phyloP scores from a whole-genome alignment of 2,797 vertebrate species.

The Protosalanx chinensis region DNA sequence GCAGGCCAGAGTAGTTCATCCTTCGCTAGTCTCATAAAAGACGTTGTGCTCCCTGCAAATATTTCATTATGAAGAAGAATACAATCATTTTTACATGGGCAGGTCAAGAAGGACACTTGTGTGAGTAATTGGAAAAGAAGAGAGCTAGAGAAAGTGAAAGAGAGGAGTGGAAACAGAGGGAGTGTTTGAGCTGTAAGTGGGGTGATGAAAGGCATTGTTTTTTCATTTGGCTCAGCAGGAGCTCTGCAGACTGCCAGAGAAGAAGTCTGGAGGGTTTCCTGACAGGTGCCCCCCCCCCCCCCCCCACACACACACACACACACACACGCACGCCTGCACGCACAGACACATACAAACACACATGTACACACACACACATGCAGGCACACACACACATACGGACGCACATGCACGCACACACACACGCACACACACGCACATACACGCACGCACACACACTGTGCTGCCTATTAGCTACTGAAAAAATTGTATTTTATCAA shows the following conservation, averaged over 20 bases:
- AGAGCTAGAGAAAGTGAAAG: conserved; percentile 8
- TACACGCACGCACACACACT: neutral
- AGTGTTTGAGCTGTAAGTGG: conserved; percentile 57
- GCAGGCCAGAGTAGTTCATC: neutral
- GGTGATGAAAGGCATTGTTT: conserved; percentile 61
- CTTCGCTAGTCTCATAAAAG: neutral
- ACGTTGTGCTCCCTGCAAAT: conserved; percentile 32
- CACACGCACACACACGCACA: conserved; percentile 10
- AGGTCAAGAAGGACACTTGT: conserved; percentile 57
- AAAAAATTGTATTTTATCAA: conserved; percentile 23
- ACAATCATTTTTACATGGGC: conserved; percentile 30
- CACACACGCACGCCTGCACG: conserved; percentile 4
- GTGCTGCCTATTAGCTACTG: conserved; percentile 7
- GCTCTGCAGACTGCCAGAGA: conserved; percentile 48
- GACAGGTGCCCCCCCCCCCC: conserved; percentile 59
- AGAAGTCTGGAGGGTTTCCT: conserved; percentile 53
- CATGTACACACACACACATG: conserved; percentile 8
- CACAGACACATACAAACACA: conserved; percentile 21
- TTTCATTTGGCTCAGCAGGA: conserved; percentile 46
- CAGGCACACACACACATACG: conserved; percentile 13
- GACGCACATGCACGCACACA: conserved; percentile 16
- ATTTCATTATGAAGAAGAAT: conserved; percentile 39
- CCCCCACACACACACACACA: conserved; percentile 7
- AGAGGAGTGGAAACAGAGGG: conserved; percentile 25
- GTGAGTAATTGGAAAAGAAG: neutral